Base-by-base conservation (phyloP, 2,113 vertebrate species). In the Typhlomys cinereus region DNA sequence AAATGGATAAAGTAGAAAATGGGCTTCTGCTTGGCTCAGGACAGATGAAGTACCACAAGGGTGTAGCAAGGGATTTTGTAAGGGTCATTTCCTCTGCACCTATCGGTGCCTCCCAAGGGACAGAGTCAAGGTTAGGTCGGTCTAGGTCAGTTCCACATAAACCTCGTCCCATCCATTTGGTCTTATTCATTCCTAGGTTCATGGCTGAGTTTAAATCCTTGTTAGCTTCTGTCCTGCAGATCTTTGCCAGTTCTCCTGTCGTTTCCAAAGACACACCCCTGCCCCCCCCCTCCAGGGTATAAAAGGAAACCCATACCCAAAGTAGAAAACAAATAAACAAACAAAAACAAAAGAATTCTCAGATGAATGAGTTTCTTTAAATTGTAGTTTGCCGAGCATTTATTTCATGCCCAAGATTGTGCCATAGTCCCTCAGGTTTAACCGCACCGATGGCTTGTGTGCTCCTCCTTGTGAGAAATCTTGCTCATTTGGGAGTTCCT, bases 1-100 rank as follows among this genome's bases (percentile, higher is more conserved):
- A 64, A 87, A 85, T 88, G 14, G 67, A 54, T 75, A 36, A 75
- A 81, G 73, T 59, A 69, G 62, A 74, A 91, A 71, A 39, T 84
- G 41, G 57, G 34, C 4, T 93, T 76, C 91, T 57, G 39, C 82
- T 25, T 85, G 39, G 7, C 46, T 59, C 41, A 29, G 80, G 62
- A 62, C 39, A 70, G 36, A 9, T 46, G 41, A 62, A 66, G 4
- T 34, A 39, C 48, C 23, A 2, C 59, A 52, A 61, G 39, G 15
- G 20, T 5, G 25, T 31, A 21, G 17, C 46, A 50, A 29, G 54
- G n/a, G 36, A 44, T 44, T 66, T 57, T 78, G 20, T 13, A 25
- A 11, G 4, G 36, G 31, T 76, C 15, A 1, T 70, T 50, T 73
- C 13, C 36, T 41, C 25, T 75, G 10, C 31, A 59, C 50, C 10